Conservation (phyloP, 2,888 invertebrate species). For the Pollenia angustigena region DNA sequence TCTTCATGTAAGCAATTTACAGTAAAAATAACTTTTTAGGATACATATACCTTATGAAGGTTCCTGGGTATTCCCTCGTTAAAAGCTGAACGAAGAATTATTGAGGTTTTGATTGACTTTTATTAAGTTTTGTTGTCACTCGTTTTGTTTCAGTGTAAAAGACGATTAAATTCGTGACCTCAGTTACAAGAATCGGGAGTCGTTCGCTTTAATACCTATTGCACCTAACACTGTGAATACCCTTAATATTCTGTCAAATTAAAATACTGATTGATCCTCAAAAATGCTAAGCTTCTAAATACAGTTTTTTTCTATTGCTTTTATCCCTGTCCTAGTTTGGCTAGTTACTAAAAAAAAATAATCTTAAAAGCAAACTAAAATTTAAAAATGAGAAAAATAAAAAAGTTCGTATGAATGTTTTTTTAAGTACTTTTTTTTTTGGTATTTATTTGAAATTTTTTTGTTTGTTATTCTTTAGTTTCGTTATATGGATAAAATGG, state of each 20-base stretch:
- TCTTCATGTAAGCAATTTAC: no score
- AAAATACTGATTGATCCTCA: not conserved
- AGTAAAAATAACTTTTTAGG: no score
- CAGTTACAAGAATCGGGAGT: no score
- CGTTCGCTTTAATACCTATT: no score
- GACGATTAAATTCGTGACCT: no score
- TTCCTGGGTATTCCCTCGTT: no score
- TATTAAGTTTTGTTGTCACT: no score
- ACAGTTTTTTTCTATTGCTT: not conserved
- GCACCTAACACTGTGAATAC: not conserved
- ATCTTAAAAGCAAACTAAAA: conserved; percentile 10
- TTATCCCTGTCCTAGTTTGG: not conserved
- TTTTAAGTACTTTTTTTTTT: conserved; percentile 71
- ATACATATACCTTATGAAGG: no score
- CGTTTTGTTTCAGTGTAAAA: no score
- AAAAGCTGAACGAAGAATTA: no score
- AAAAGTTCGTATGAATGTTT: conserved; percentile 62
- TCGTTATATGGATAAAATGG: conserved; percentile 49
- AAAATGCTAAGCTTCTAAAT: not conserved
- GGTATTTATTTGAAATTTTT: conserved; percentile 64
- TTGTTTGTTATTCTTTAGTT: conserved; percentile 41
- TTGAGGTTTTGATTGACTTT: no score
- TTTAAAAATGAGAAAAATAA: conserved; percentile 51
- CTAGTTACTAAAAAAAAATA: not conserved
- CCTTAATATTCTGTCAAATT: not conserved